These are phyloP conservation scores for Toxotes jaculatrix DNA, from an alignment of 2,113 vertebrate genomes.

Conservation along the genomic window DNA sequence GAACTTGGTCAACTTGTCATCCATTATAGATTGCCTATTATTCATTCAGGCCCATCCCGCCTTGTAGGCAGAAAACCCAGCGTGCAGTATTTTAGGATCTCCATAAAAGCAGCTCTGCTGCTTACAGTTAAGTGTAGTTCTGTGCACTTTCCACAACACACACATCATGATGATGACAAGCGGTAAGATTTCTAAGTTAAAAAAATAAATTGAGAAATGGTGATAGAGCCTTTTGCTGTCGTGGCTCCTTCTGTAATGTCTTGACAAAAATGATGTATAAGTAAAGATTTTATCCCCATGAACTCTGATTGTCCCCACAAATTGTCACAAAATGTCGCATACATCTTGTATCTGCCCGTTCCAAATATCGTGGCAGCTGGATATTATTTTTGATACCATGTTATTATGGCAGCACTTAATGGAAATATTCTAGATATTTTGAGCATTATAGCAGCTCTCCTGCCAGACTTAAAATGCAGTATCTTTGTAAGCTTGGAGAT, in stretches of 20 bases:
- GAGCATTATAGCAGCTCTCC: neutral
- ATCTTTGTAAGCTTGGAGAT: neutral
- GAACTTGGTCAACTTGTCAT: slow-evolving; percentile 77
- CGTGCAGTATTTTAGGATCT: slow-evolving; percentile 72
- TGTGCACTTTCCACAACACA: slow-evolving; percentile 12
- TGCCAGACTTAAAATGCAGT: neutral
- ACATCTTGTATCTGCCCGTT: no score
- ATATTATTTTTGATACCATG: no score
- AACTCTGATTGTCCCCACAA: no score
- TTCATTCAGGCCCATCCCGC: slow-evolving; percentile 71
- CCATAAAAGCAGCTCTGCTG: slow-evolving; percentile 36
- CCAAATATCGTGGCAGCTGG: no score
- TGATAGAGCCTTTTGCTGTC: neutral
- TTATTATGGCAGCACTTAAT: no score
- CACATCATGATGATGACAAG: neutral
- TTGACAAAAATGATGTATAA: neutral
- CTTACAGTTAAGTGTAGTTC: slow-evolving; percentile 34
- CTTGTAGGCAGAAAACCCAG: slow-evolving; percentile 68
- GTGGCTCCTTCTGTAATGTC: neutral
- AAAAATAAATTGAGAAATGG: neutral
- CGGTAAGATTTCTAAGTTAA: neutral
- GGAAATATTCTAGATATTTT: neutral
- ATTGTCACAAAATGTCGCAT: no score
- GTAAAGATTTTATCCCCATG: neutral
- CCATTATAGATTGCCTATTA: slow-evolving; percentile 77